Conservation (phyloP, 2,797 vertebrate species). For the Brotula barbata region DNA sequence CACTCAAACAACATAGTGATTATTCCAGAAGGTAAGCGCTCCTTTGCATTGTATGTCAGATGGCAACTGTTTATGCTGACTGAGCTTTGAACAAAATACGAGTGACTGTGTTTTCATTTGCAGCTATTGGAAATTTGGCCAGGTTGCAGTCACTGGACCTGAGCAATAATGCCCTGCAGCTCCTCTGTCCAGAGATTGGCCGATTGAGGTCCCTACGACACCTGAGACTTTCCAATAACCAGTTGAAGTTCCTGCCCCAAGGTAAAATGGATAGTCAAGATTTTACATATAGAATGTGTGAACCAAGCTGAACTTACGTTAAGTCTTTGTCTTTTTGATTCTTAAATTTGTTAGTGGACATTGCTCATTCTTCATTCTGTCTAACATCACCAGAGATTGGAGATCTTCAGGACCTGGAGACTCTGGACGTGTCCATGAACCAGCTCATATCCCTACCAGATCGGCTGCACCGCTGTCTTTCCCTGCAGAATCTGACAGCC, state of each 20-base stretch:
- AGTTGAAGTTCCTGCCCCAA: constrained; percentile 89
- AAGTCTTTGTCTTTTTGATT: no score
- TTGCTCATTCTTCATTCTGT: not conserved
- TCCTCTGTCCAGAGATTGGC: constrained; percentile 95
- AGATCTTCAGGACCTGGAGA: constrained; percentile 91
- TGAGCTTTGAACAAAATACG: not conserved
- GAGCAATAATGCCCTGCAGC: constrained; percentile 93
- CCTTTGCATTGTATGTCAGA: no score
- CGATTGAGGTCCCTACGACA: constrained; percentile 90
- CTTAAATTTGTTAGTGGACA: no score
- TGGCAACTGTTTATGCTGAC: no score
- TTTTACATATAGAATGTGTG: no score
- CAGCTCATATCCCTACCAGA: constrained; percentile 87
- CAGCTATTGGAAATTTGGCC: constrained; percentile 91
- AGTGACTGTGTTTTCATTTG: constrained; percentile 22
- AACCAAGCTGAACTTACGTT: no score
- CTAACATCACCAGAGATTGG: constrained; percentile 86
- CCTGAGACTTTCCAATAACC: constrained; percentile 92
- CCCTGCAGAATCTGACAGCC: constrained; percentile 91
- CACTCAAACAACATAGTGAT: constrained; percentile 97
- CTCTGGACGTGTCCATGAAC: constrained; percentile 93
- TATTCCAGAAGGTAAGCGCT: constrained; percentile 94
- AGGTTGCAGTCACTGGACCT: constrained; percentile 94
- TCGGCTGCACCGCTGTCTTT: constrained; percentile 88
- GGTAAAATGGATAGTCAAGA: constrained; percentile 75